Percentiles rank a stretch among this genome's conserved stretches.
These are phyloP conservation scores for Drosophila sturtevanti DNA, from an alignment of 1,140 invertebrate species.

Conservation along the genomic window DNA sequence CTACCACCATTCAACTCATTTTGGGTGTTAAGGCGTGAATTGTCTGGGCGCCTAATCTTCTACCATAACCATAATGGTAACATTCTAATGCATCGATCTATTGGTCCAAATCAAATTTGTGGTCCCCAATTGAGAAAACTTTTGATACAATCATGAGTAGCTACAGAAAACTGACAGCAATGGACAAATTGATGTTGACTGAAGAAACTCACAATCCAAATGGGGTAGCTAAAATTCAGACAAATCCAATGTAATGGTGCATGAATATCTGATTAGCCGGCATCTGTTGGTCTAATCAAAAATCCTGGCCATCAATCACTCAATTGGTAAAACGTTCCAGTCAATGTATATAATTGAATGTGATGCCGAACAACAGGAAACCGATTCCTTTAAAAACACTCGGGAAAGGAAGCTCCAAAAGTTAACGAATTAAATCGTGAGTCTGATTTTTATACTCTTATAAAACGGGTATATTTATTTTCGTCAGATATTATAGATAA, in stretches of 20 bases:
- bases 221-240: slow-evolving; percentile 29
- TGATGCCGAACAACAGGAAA: slow-evolving; percentile 1
- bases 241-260: slow-evolving; percentile 52
- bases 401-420: neutral
- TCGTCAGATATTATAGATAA: no score
- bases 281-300: slow-evolving; percentile 53
- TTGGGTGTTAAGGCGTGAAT: slow-evolving; percentile 46
- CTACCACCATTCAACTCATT: neutral
- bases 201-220: neutral
- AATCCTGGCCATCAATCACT: slow-evolving; percentile 68
- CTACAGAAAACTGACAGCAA: slow-evolving; percentile 52
- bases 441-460: no score
- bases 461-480: no score
- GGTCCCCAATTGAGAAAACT: neutral
- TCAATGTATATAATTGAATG: slow-evolving; percentile 46
- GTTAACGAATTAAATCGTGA: no score
- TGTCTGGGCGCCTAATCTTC: slow-evolving; percentile 4
- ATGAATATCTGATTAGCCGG: slow-evolving; percentile 74
- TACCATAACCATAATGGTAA: slow-evolving; percentile 43
- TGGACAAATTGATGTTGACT: slow-evolving; percentile 68
- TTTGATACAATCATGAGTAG: slow-evolving; percentile 47
- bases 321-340: slow-evolving; percentile 59
- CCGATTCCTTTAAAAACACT: no score
- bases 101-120: slow-evolving; percentile 49
- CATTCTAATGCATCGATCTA: slow-evolving; percentile 55